These are phyloP conservation scores for Actinopyga echinites DNA, from an alignment of 53 echinoderm and acorn worm species.

Conservation along the genomic window DNA sequence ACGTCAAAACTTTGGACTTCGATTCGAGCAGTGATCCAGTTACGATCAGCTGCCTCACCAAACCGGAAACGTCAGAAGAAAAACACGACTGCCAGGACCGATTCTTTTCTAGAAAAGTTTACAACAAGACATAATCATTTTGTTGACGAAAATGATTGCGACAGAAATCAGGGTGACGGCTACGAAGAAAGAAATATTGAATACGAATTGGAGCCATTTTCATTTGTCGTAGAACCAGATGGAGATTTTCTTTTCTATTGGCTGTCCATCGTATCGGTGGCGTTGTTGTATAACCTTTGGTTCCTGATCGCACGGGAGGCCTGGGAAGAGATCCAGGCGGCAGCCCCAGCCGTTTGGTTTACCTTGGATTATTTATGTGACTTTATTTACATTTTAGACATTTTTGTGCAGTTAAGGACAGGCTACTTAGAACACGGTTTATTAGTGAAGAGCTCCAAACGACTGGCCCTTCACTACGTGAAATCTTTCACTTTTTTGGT, in stretches of 20 bases:
- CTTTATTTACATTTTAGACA: constrained; percentile 77
- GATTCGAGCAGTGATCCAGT: constrained; percentile 58
- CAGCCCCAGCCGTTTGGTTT: constrained; percentile 67
- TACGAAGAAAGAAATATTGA: not conserved
- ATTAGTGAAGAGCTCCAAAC: constrained; percentile 59
- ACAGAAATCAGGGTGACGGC: not conserved
- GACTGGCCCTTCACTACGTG: constrained; percentile 66
- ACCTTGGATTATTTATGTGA: constrained; percentile 84
- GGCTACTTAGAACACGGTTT: constrained; percentile 83
- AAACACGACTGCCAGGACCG: constrained; percentile 54
- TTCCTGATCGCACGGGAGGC: constrained; percentile 87
- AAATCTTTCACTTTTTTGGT: constrained; percentile 52
- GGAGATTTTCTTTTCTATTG: constrained; percentile 81
- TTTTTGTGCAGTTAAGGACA: constrained; percentile 76
- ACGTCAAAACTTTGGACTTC: constrained; percentile 63
- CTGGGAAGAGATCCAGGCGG: constrained; percentile 78
- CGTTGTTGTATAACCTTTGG: constrained; percentile 87
- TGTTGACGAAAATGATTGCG: constrained; percentile 10
- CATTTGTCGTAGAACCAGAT: constrained; percentile 59
- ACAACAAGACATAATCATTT: constrained; percentile 69
- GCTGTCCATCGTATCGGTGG: constrained; percentile 65
- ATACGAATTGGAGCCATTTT: not conserved
- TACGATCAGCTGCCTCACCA: constrained; percentile 42
- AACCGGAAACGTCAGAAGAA: constrained; percentile 33
- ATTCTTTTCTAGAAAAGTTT: constrained; percentile 86